Percentiles rank a stretch among this genome's conserved stretches.
phyloP scores from a whole-genome alignment of 2,113 vertebrate species.

The Grammomys surdaster region DNA sequence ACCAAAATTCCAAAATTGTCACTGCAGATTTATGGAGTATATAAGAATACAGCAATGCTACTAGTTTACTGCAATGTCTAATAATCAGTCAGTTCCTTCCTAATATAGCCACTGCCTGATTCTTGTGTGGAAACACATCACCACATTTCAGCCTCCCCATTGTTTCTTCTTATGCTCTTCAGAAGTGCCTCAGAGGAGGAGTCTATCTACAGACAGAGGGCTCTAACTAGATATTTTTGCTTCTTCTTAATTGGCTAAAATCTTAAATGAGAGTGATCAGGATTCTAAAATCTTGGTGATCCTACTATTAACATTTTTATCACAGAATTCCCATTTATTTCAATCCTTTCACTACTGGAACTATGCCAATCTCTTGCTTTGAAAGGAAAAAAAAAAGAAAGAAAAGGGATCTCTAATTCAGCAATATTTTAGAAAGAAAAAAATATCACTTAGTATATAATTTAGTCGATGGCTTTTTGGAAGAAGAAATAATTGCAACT shows the following conservation, averaged over 20 bases:
- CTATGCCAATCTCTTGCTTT: constrained; percentile 10
- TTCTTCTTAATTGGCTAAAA: constrained; percentile 52
- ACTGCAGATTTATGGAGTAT: neutral
- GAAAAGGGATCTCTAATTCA: constrained; percentile 26
- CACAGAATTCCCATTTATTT: constrained; percentile 45
- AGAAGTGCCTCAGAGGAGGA: neutral
- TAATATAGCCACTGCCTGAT: no score
- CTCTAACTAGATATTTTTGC: neutral
- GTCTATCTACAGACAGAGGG: constrained; percentile 18
- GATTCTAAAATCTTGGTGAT: constrained; percentile 8
- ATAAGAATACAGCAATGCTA: neutral
- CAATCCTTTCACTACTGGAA: constrained; percentile 31
- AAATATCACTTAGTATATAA: constrained; percentile 54
- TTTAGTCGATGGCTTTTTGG: constrained; percentile 65
- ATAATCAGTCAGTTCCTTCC: no score
- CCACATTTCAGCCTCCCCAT: neutral
- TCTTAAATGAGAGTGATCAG: constrained; percentile 31
- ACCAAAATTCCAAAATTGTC: no score
- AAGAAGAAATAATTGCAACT: constrained; percentile 67
- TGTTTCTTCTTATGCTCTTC: neutral
- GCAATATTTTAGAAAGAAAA: constrained; percentile 34
- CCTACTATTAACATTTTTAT: constrained; percentile 50
- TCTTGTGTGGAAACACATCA: constrained; percentile 35
- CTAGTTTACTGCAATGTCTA: constrained; percentile 36
- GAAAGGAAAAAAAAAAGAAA: constrained; percentile 36